Base-by-base conservation (phyloP, 1,140 invertebrate genomes). In the Ips typographus region DNA sequence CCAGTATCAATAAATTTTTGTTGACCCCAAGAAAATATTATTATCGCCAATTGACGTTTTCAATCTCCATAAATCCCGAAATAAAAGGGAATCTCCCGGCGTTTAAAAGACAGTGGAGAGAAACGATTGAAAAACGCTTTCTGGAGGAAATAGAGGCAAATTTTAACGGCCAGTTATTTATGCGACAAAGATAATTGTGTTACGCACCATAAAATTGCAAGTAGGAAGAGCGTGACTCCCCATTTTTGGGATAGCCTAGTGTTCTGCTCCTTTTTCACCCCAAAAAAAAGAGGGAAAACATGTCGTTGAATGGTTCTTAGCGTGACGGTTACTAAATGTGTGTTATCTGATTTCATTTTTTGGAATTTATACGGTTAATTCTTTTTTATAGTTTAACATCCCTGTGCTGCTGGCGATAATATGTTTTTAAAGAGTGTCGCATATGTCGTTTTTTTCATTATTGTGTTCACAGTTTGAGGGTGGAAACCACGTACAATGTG, bases 141-240 rank as follows among this genome's bases (percentile, higher is more conserved):
- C n/a, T 42, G 36, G 58, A 64, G 62, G 40, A 64, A 38, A 64
- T 64, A 41, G 62, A 58, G 55, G 55, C 64, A 56, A 66, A 66
- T 66, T 66, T 66, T 66, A 58, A 66, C 58, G 53, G 64, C 64
- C n/a, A 66, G 52, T 66, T 66, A 66, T 66, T 66, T 66, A 66
- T 66, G 64, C 49, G 64, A 66, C 49, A 66, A 66, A 65, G 64
- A 65, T 65, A 65, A 65, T 65, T 65, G 64, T 47, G 64, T 65
- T 65, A 65, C 64, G 64, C 64, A 57, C 64, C 64, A 65, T 65
- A 65, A 66, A 66, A 55, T 58, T 58, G 22, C 64, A 38, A 43
- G 53, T 39, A 66, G 58, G 64, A 49, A 66, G 53, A 44, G 64
- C 64, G 64, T 66, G 64, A 66, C 64, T 66, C 64, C 64, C 64